phyloP scores from a whole-genome alignment of 2,888 invertebrate species.

The Scotopteryx bipunctaria region DNA sequence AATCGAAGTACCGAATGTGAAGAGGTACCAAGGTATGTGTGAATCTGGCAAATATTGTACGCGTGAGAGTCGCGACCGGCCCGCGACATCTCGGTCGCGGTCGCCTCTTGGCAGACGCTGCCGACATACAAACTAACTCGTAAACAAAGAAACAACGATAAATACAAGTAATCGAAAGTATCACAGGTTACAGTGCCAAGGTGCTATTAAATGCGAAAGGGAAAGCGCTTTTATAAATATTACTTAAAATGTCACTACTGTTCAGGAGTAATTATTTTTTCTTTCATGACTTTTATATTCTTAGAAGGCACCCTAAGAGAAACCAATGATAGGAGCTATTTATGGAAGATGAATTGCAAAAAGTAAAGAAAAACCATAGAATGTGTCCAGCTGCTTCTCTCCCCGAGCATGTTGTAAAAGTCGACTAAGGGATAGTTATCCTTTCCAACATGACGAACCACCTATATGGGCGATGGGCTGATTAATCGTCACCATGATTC shows the following conservation, averaged over 20 bases:
- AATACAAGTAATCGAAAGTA: constrained; percentile 16
- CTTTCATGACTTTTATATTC: no score
- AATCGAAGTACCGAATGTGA: constrained; percentile 18
- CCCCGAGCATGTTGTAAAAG: no score
- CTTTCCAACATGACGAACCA: no score
- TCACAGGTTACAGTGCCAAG: constrained; percentile 10
- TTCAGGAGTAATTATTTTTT: no score
- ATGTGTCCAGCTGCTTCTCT: no score
- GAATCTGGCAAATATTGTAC: constrained; percentile 39
- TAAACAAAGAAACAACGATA: constrained; percentile 32
- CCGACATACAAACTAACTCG: constrained; percentile 29
- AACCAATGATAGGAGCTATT: no score
- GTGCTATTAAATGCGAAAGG: constrained; percentile 6
- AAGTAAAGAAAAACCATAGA: no score
- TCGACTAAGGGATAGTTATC: no score
- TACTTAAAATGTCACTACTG: not conserved
- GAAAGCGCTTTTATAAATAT: not conserved
- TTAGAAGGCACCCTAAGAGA: no score
- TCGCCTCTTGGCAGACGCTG: constrained; percentile 48
- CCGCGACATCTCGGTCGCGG: constrained; percentile 40
- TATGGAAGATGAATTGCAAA: no score
- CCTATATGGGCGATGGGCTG: no score
- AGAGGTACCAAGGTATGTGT: constrained; percentile 14
- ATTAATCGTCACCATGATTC: no score
- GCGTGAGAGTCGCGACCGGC: constrained; percentile 31